Evolutionary conservation across 2,888 invertebrate genomes (phyloP).

Genomic region (Nephrotoma flavescens): DNA sequence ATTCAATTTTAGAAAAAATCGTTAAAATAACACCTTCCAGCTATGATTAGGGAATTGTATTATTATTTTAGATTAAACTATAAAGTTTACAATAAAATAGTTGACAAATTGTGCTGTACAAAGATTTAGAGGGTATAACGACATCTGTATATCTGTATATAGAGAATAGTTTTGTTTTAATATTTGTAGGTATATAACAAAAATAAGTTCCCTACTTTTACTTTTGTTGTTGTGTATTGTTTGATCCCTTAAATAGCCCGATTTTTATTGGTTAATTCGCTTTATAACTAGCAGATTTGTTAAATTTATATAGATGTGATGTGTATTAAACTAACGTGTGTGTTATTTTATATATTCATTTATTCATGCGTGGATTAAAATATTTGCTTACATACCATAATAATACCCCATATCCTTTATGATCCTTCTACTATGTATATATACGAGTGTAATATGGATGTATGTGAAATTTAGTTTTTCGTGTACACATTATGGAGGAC

Average conservation of each 20-base stretch:
- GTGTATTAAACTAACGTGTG: not conserved
- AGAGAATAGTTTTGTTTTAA: not conserved
- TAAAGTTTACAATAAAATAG: not conserved
- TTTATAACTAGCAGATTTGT: not conserved
- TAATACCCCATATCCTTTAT: not conserved
- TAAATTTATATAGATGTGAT: not conserved
- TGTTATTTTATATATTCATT: not conserved
- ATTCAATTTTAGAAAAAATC: not conserved
- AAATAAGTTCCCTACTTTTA: not conserved
- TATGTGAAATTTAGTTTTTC: not conserved
- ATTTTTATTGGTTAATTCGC: not conserved
- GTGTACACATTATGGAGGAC: not conserved
- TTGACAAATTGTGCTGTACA: not conserved
- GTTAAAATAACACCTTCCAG: not conserved
- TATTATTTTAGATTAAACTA: not conserved
- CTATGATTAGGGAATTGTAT: not conserved
- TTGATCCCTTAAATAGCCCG: not conserved
- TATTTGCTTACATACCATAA: constrained; percentile 1
- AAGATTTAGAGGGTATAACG: not conserved
- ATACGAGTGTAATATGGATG: not conserved
- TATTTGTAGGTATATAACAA: not conserved
- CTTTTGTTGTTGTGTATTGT: not conserved
- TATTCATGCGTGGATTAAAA: constrained; percentile 4
- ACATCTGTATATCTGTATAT: not conserved
- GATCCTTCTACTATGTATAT: not conserved